phyloP scores from a whole-genome alignment of 2,113 vertebrate species.

The Calonectris borealis region DNA sequence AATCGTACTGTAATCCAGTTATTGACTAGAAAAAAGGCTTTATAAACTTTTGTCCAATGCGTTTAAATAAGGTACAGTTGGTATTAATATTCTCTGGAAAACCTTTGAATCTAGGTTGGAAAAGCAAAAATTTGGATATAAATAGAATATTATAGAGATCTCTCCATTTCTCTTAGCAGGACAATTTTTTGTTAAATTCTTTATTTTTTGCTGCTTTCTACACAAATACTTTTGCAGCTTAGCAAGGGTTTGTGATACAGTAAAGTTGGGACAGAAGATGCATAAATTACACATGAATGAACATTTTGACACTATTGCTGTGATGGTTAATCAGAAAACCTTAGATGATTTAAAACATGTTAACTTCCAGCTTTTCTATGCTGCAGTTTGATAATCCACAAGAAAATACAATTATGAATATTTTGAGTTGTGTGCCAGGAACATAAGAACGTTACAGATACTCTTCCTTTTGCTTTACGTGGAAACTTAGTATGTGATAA shows the following conservation, averaged over 20 bases:
- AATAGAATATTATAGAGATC: slow-evolving; percentile 39
- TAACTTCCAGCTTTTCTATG: not conserved
- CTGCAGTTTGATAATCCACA: not conserved
- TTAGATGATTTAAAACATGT: not conserved
- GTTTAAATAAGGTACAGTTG: slow-evolving; percentile 19
- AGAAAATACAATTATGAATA: not conserved
- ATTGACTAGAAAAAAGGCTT: not conserved
- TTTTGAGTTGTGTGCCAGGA: accelerated
- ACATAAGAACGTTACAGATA: not conserved
- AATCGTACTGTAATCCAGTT: not conserved
- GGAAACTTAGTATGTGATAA: not conserved
- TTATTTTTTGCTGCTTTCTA: not conserved
- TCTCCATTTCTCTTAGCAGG: not conserved
- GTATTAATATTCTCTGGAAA: slow-evolving; percentile 36
- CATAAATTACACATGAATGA: not conserved
- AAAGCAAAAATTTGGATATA: slow-evolving; percentile 58
- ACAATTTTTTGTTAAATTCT: not conserved
- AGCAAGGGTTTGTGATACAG: not conserved
- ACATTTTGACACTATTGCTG: not conserved
- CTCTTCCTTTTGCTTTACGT: not conserved
- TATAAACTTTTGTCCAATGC: not conserved
- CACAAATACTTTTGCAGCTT: not conserved
- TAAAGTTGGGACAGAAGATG: not conserved
- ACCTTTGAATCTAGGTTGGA: not conserved
- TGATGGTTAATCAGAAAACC: not conserved